phyloP scores from a whole-genome alignment of 37 sponge, comb jelly and placozoan genomes.

The Geodia barretti region DNA sequence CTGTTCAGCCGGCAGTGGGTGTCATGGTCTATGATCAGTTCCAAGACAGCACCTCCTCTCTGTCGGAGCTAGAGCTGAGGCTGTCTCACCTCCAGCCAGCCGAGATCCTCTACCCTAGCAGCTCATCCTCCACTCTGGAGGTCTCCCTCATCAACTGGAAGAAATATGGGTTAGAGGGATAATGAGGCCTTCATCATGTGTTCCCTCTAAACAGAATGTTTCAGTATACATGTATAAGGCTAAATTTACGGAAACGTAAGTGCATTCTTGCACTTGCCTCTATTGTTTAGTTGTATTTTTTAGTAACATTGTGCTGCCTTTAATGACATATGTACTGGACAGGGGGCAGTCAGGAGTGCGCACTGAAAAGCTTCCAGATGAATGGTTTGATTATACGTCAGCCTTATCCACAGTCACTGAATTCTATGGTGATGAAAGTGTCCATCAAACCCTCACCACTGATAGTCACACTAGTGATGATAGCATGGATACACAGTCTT shows the following conservation, averaged over 20 bases:
- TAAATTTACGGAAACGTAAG: too few relatives aligned
- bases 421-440: slow-evolving; percentile 33
- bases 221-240: too few relatives aligned
- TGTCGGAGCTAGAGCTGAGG: slow-evolving; percentile 36
- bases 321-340: background rate
- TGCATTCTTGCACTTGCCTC: too few relatives aligned
- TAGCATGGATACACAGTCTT: too few relatives aligned
- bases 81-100: slow-evolving; percentile 49
- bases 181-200: too few relatives aligned
- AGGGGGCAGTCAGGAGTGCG: slow-evolving; percentile 16
- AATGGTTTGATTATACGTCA: slow-evolving; percentile 56
- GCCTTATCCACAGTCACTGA: slow-evolving; percentile 50
- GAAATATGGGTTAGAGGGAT: slow-evolving; percentile 15
- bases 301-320: background rate
- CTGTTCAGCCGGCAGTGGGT: slow-evolving; percentile 53
- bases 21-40: slow-evolving; percentile 60
- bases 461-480: too few relatives aligned
- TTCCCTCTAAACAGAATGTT: too few relatives aligned
- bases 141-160: slow-evolving; percentile 35
- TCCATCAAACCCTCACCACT: too few relatives aligned
- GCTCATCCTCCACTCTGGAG: slow-evolving; percentile 14
- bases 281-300: too few relatives aligned
- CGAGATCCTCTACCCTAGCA: slow-evolving; percentile 32
- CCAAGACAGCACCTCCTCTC: slow-evolving; percentile 18
- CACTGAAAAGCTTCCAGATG: slow-evolving; percentile 27